Base-by-base conservation (phyloP, 30 jellyfish, hydroid and myxozoan species). In the Turritopsis rubra region DNA sequence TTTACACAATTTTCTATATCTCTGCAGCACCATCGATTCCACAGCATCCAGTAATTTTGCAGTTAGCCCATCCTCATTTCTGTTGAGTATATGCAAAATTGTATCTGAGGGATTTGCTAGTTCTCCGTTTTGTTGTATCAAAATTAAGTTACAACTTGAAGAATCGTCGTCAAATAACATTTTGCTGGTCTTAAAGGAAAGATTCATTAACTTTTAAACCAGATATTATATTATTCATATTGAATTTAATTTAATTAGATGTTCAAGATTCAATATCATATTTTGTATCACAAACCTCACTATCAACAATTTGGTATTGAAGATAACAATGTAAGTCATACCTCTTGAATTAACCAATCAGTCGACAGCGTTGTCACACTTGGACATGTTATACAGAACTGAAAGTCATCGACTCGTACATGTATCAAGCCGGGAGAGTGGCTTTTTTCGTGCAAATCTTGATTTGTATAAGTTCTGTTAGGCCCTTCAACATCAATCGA, bases 321-420 rank as follows among this genome's bases (percentile, higher is more conserved):
- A 3, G 60, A 66, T 26, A 66, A 60, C 19, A 18, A 18, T 18
- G 22, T 23, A 60, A 0, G 8, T 8, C 28, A n/a, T 68, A 68
- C 77, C 77, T 68, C 22, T 9, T 68, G 31, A n/a, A 68, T 9
- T 27, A 68, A 27, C 77, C 77, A 68, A 68, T 68, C 77, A 68
- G 19, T 68, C 21, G 77, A n/a, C 0, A 68, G 77, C 28, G 28
- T 68, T 8, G 28, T 17, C 21, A 68, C 21, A 68, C 19, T 27
- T 19, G 28, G 77, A 68, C 77, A 68, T 27, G 77, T n/a, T 68
- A 68, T 68, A 27, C 28, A 27, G 30, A 68, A 68, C 77, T n/a
- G 16, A 1, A n/a, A 27, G 23, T 68, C 8, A 27, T 27, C 77
- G 19, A 68, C 22, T n/a, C 19, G 77, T 68, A 68, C 30, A 7